A percentile compares a stretch with the other conserved stretches of the same genome.
phyloP scores from a whole-genome alignment of 2,113 vertebrate species.

The Edolisoma coerulescens region DNA sequence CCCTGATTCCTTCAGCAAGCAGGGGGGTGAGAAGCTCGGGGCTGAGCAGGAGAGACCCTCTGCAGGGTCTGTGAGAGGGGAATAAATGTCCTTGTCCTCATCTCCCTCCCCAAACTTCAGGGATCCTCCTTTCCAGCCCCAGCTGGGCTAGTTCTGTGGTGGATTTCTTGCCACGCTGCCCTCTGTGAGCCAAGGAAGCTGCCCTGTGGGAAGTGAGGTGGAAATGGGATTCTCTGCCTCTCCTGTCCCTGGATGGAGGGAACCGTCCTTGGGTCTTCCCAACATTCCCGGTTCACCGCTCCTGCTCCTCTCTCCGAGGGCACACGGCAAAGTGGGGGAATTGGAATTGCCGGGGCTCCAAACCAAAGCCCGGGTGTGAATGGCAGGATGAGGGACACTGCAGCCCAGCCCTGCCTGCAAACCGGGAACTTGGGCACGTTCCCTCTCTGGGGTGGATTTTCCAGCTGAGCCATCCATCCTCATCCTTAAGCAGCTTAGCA shows the following conservation, averaged over 20 bases:
- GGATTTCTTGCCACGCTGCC: neutral
- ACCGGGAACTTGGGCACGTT: neutral
- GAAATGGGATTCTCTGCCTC: neutral
- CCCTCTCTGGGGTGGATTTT: neutral
- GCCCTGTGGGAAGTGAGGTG: neutral
- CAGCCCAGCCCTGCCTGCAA: neutral
- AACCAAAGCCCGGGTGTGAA: neutral
- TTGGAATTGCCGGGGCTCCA: accelerated
- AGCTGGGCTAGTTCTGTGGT: accelerated
- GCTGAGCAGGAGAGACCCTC: neutral
- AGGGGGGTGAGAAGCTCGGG: accelerated
- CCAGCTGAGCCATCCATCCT: neutral
- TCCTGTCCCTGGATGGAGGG: neutral
- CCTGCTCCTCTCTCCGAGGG: neutral
- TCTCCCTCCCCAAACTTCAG: neutral
- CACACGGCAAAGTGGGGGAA: accelerated
- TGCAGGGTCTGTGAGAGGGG: neutral
- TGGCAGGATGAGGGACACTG: accelerated
- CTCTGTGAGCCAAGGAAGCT: accelerated
- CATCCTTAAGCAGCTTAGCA: neutral
- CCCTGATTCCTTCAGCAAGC: neutral
- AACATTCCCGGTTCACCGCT: accelerated
- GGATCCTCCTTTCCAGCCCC: neutral
- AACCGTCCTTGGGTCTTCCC: no score
- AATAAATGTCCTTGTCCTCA: neutral